Conservation (phyloP, 2,797 vertebrate genomes). For the Phylloscopus collybita region DNA sequence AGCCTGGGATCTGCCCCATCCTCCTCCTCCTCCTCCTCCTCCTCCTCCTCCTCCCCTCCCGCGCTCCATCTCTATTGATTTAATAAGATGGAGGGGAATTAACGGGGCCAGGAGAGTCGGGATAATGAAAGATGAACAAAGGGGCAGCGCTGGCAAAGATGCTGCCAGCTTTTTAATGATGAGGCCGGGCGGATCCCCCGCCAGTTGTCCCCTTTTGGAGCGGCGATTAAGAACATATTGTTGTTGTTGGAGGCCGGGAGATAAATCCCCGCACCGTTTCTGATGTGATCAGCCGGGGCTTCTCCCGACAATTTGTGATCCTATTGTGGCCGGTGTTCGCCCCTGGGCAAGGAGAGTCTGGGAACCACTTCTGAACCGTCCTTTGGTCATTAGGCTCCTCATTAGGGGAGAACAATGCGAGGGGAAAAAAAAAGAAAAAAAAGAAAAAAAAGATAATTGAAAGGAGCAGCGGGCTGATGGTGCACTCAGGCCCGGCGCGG, state of each 20-base stretch:
- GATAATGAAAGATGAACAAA: constrained; percentile 64
- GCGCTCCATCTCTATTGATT: constrained; percentile 51
- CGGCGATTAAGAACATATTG: constrained; percentile 72
- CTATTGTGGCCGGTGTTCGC: constrained; percentile 80
- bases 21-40: neutral
- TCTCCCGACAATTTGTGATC: constrained; percentile 81
- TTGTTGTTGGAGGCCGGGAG: constrained; percentile 66
- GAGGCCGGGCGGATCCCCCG: constrained; percentile 68
- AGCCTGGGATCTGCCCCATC: neutral
- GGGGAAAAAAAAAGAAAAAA: neutral
- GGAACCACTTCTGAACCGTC: constrained; percentile 75
- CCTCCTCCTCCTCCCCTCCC: neutral
- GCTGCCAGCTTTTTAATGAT: constrained; percentile 72
- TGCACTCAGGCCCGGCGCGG: neutral
- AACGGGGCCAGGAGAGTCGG: constrained; percentile 27
- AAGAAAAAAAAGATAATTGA: constrained; percentile 66
- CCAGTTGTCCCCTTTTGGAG: constrained; percentile 60
- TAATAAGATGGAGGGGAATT: constrained; percentile 72
- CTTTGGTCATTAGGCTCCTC: constrained; percentile 78
- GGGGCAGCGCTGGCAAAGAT: constrained; percentile 59
- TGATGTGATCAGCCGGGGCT: constrained; percentile 83
- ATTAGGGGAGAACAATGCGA: constrained; percentile 80
- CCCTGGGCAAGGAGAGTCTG: constrained; percentile 80
- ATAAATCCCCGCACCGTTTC: constrained; percentile 80
- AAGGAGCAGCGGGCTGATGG: constrained; percentile 61